Evolutionary conservation across 2,888 invertebrate genomes (phyloP).

Genomic region (Amphipyra berbera): DNA sequence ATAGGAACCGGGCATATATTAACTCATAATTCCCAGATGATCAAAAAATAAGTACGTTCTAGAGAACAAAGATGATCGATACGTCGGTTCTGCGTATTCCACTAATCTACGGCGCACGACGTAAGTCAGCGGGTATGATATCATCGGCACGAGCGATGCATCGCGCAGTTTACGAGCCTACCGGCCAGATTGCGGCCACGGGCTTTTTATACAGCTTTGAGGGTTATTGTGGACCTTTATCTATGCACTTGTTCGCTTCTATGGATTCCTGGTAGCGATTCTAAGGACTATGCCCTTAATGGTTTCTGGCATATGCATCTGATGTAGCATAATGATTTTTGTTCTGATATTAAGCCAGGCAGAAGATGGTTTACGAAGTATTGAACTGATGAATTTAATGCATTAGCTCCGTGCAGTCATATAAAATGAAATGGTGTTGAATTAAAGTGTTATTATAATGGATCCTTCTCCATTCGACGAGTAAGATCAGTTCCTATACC

Average conservation of each 20-base stretch:
- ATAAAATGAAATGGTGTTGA: too few species aligned
- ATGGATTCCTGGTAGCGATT: conserved; percentile 47
- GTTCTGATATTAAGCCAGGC: conserved; percentile 4
- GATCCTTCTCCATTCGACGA: too few species aligned
- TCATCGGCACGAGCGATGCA: conserved; percentile 82
- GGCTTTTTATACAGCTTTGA: conserved; percentile 50
- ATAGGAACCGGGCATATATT: too few species aligned
- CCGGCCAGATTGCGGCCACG: conserved; percentile 55
- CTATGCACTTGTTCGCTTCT: conserved; percentile 47
- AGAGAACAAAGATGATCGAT: conserved; percentile 38
- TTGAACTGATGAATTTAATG: too few species aligned
- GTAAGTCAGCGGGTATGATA: conserved; percentile 74
- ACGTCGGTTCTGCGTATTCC: conserved; percentile 41
- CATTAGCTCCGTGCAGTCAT: background rate
- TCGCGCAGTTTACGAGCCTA: conserved; percentile 76
- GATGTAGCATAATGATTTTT: conserved; percentile 16
- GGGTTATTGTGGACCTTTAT: conserved; percentile 33
- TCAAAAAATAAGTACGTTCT: conserved; percentile 1
- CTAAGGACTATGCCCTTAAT: conserved; percentile 10
- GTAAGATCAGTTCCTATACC: too few species aligned
- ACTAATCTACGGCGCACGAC: conserved; percentile 64
- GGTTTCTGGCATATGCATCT: conserved; percentile 17
- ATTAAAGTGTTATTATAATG: too few species aligned
- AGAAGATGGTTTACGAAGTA: background rate
- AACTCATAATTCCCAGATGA: too few species aligned